Conservation (phyloP, 2,888 invertebrate genomes). For the Lasioglossum malachurum region DNA sequence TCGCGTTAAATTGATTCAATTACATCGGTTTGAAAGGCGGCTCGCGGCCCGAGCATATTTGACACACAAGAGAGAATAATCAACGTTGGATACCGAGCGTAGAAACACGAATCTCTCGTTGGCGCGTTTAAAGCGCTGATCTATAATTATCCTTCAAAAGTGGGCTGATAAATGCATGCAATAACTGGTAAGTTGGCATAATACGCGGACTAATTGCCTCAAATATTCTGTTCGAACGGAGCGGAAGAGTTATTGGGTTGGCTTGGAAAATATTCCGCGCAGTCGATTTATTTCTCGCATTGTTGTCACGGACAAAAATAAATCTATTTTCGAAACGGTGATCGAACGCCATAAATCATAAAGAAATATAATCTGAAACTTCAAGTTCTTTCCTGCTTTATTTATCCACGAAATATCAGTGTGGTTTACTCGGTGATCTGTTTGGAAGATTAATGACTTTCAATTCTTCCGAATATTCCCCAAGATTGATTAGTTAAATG, state of each 20-base stretch:
- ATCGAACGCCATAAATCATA: neutral
- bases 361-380: neutral
- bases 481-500: neutral
- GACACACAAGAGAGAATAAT: constrained; percentile 64
- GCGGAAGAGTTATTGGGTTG: constrained; percentile 6
- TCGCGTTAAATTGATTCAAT: constrained; percentile 67
- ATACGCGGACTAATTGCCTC: constrained; percentile 48
- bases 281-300: neutral
- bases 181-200: constrained; percentile 45
- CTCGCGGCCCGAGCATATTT: constrained; percentile 58
- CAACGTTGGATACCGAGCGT: constrained; percentile 45
- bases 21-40: constrained; percentile 64
- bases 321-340: neutral
- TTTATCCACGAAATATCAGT: neutral
- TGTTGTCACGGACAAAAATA: neutral
- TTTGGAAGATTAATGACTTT: neutral
- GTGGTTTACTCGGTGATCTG: neutral
- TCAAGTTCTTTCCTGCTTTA: neutral
- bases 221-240: constrained; percentile 34
- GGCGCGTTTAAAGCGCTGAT: constrained; percentile 37
- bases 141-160: constrained; percentile 61
- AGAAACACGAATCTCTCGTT: constrained; percentile 50
- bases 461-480: neutral
- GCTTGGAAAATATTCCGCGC: neutral
- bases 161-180: constrained; percentile 44